Percentiles rank a stretch among this genome's conserved stretches.
Conservation (phyloP, 2,113 vertebrate species). For the Bettongia penicillata region DNA sequence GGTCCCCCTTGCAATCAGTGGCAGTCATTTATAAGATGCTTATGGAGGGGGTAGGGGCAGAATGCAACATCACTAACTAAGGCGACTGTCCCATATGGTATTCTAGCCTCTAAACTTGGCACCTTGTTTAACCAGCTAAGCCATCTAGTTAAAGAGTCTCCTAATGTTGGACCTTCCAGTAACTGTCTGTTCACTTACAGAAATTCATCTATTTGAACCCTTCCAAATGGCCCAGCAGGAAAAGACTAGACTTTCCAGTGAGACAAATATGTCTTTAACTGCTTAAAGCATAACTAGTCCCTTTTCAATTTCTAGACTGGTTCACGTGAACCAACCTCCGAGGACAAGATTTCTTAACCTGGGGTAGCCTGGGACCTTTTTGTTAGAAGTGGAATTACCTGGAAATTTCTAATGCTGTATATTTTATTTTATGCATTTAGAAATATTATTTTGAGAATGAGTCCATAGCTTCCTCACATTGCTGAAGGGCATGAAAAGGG, state of each 20-base stretch:
- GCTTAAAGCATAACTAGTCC: not conserved
- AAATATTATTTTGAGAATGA: not conserved
- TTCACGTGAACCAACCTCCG: not conserved
- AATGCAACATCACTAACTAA: not conserved
- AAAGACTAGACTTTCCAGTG: not conserved
- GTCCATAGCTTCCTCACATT: not conserved
- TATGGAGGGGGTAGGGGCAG: not conserved
- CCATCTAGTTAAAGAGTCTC: not conserved
- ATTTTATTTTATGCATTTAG: not conserved
- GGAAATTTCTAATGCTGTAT: not conserved
- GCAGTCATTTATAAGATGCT: not conserved
- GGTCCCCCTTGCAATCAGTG: not conserved
- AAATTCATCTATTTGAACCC: not conserved
- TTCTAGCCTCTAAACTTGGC: not conserved
- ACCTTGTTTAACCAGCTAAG: not conserved
- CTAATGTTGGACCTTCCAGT: not conserved
- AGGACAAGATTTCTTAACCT: too few relatives aligned
- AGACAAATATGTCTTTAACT: not conserved
- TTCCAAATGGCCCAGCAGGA: not conserved
- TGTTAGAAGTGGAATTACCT: not conserved
- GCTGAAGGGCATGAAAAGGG: too few relatives aligned
- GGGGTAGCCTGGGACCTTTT: too few relatives aligned
- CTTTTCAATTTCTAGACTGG: not conserved
- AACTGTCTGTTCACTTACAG: not conserved
- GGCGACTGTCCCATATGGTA: not conserved